A percentile compares a stretch with the other conserved stretches of the same genome.
phyloP scores from a whole-genome alignment of 2,113 vertebrate genomes.

The Marmota monax region DNA sequence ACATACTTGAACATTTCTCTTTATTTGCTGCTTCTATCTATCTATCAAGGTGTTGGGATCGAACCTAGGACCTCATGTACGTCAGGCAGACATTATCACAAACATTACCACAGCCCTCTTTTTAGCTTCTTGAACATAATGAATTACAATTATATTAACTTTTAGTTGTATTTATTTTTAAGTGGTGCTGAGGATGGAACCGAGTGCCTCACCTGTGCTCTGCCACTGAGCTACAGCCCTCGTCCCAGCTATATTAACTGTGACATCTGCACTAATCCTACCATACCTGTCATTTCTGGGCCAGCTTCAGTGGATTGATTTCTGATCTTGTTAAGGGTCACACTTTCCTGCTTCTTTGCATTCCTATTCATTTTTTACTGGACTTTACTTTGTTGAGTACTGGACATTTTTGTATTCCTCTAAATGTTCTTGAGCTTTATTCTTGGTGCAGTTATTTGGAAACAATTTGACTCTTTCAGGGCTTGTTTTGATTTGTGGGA shows the following conservation, averaged over 20 bases:
- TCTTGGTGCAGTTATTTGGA: not conserved
- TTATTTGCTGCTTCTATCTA: not conserved
- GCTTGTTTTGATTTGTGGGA: not conserved
- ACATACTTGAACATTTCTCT: not conserved
- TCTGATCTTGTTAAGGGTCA: not conserved
- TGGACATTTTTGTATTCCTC: not conserved
- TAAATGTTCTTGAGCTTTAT: conserved; percentile 30
- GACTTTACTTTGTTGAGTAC: not conserved
- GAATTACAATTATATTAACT: not conserved
- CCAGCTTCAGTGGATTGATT: not conserved
- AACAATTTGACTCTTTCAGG: not conserved
- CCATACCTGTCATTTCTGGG: not conserved
- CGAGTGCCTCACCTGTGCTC: no score
- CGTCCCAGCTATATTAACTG: not conserved
- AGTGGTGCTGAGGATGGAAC: no score
- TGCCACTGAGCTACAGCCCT: no score
- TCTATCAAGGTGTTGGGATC: no score
- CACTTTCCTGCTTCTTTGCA: not conserved
- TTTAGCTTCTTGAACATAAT: not conserved
- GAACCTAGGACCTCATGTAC: no score
- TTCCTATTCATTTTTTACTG: not conserved
- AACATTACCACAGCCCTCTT: no score
- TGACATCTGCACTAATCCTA: not conserved
- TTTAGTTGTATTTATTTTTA: no score
- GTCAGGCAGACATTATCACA: no score